These are phyloP conservation scores for Meandrina meandrites DNA, from an alignment of 92 coral and sea anemone species.

Conservation along the genomic window DNA sequence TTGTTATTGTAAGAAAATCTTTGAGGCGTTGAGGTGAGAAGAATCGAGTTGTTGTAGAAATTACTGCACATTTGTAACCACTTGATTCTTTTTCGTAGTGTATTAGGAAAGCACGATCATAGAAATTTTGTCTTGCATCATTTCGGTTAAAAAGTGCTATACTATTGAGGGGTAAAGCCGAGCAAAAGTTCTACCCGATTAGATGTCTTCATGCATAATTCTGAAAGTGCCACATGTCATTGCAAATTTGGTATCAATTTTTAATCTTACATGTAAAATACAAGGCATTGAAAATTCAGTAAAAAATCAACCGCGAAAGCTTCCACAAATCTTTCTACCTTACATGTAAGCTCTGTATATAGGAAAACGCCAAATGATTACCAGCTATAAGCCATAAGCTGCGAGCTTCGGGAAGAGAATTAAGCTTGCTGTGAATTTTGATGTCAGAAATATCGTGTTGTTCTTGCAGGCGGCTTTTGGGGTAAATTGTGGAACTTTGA, in stretches of 20 bases:
- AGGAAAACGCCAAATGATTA: background rate
- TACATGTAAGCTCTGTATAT: background rate
- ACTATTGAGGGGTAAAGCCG: background rate
- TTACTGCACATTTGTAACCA: conserved; percentile 13
- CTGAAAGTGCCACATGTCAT: conserved; percentile 94
- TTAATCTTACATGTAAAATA: conserved; percentile 76
- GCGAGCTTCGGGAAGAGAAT: background rate
- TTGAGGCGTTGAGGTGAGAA: conserved; percentile 73
- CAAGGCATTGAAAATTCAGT: conserved; percentile 57
- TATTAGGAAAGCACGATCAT: background rate
- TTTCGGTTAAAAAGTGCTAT: background rate
- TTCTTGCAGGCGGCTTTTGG: conserved; percentile 7
- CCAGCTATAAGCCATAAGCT: background rate
- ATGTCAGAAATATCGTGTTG: background rate
- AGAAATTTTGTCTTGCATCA: background rate
- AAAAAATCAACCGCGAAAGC: conserved; percentile 42
- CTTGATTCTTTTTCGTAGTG: background rate
- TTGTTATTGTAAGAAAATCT: conserved; percentile 79
- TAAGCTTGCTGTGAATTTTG: background rate
- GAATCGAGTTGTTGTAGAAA: conserved; percentile 22
- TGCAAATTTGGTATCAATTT: conserved; percentile 85
- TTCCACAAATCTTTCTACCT: background rate
- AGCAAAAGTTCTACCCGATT: conserved; percentile 37
- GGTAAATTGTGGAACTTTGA: conserved; percentile 5
- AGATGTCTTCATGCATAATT: conserved; percentile 83